These are phyloP conservation scores for Epizoanthus rinbou DNA, from an alignment of 92 coral and sea anemone genomes.

Conservation along the genomic window DNA sequence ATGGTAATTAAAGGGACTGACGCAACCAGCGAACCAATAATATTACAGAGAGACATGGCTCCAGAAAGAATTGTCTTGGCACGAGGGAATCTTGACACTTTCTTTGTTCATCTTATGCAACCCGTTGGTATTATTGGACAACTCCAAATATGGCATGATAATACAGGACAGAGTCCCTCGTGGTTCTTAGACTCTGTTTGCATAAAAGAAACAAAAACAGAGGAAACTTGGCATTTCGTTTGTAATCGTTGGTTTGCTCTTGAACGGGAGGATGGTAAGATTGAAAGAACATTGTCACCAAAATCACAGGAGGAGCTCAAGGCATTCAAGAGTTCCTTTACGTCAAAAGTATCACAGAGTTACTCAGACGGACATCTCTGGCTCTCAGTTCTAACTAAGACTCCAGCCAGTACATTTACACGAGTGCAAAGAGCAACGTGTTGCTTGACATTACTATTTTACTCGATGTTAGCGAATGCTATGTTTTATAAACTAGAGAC, in stretches of 20 bases:
- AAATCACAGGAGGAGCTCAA: not conserved
- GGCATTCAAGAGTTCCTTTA: not conserved
- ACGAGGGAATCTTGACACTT: not conserved
- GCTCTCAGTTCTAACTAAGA: conserved; percentile 11
- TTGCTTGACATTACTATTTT: conserved; percentile 3
- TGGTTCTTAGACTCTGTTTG: conserved; percentile 2
- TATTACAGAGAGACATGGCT: conserved; percentile 22
- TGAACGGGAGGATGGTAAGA: conserved; percentile 7
- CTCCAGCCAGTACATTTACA: conserved; percentile 27
- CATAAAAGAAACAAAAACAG: not conserved
- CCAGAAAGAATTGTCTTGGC: conserved; percentile 7
- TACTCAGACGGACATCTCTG: conserved; percentile 6
- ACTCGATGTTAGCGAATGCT: conserved; percentile 26
- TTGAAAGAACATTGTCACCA: not conserved
- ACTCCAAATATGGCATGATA: conserved; percentile 16
- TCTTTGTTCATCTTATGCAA: not conserved
- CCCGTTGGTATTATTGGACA: not conserved
- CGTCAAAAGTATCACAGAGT: not conserved
- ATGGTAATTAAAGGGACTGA: conserved; percentile 26
- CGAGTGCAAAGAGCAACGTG: conserved; percentile 31
- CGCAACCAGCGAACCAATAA: conserved; percentile 4
- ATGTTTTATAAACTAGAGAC: conserved; percentile 22
- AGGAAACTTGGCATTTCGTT: not conserved
- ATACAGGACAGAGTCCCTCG: not conserved
- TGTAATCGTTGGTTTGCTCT: conserved; percentile 1